These are phyloP conservation scores for Sphaeramia orbicularis DNA, from an alignment of 2,797 vertebrate genomes.

Conservation along the genomic window DNA sequence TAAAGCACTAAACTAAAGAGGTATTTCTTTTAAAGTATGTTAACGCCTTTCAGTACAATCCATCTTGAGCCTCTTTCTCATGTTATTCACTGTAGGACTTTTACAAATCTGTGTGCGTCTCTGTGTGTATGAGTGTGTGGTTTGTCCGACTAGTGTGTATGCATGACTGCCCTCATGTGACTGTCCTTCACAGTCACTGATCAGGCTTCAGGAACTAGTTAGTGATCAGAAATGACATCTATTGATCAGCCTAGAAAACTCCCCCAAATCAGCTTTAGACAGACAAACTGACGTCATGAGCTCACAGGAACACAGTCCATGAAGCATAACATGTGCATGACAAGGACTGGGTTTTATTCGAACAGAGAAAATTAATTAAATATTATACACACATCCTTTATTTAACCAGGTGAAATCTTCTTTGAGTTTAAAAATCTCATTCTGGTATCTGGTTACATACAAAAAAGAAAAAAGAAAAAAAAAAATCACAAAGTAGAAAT, in stretches of 20 bases:
- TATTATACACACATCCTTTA: too few relatives aligned
- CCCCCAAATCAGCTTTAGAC: constrained; percentile 26
- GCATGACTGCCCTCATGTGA: constrained; percentile 51
- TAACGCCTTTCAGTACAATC: too few relatives aligned
- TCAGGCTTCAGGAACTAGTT: constrained; percentile 66
- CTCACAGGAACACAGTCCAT: not conserved
- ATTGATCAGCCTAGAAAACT: constrained; percentile 78
- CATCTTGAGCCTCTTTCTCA: not conserved
- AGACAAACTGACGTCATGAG: constrained; percentile 20
- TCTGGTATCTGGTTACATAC: too few relatives aligned
- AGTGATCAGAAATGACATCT: constrained; percentile 68
- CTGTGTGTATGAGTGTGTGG: constrained; percentile 18
- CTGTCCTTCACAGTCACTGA: constrained; percentile 81
- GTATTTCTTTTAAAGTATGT: too few relatives aligned
- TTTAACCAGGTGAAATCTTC: too few relatives aligned
- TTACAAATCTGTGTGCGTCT: not conserved
- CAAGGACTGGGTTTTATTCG: not conserved
- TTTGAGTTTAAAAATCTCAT: too few relatives aligned
- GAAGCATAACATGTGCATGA: not conserved
- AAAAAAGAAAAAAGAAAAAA: too few relatives aligned
- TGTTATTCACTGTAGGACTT: not conserved
- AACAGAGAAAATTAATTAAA: not conserved
- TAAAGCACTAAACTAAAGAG: too few relatives aligned
- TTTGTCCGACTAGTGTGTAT: constrained; percentile 12
- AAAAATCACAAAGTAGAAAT: too few relatives aligned